Conservation (phyloP, 2,797 vertebrate species). For the Clarias platycephalus region DNA sequence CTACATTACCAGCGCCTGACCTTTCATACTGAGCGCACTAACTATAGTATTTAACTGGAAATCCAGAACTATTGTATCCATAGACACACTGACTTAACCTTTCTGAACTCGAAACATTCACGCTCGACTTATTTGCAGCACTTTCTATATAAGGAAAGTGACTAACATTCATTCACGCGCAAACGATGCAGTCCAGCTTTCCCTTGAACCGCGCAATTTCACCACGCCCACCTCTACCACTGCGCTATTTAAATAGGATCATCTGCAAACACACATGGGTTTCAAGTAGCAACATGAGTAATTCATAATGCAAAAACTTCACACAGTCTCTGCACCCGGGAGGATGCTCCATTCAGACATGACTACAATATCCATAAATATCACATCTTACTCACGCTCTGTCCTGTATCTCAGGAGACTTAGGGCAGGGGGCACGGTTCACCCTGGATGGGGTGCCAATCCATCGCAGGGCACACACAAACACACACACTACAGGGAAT, state of each 20-base stretch:
- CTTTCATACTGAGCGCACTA: neutral
- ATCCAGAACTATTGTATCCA: neutral
- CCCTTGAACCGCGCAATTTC: neutral
- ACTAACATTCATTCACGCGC: neutral
- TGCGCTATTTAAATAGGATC: neutral
- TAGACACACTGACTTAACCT: neutral
- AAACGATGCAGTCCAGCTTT: neutral
- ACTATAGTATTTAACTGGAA: neutral
- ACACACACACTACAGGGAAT: too few relatives aligned
- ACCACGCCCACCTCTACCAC: neutral
- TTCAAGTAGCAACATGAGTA: neutral
- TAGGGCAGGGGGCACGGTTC: too few relatives aligned
- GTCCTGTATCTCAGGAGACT: too few relatives aligned
- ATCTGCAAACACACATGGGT: neutral
- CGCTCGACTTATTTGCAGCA: neutral
- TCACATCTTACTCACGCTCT: too few relatives aligned
- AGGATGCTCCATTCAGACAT: neutral
- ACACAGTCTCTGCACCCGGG: neutral
- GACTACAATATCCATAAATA: neutral
- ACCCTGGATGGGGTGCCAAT: too few relatives aligned
- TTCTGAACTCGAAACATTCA: neutral
- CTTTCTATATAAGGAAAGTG: neutral
- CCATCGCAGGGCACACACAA: too few relatives aligned
- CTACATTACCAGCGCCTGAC: neutral
- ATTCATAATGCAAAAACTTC: neutral